Base-by-base conservation (phyloP, 1,140 invertebrate species). In the Apis laboriosa region DNA sequence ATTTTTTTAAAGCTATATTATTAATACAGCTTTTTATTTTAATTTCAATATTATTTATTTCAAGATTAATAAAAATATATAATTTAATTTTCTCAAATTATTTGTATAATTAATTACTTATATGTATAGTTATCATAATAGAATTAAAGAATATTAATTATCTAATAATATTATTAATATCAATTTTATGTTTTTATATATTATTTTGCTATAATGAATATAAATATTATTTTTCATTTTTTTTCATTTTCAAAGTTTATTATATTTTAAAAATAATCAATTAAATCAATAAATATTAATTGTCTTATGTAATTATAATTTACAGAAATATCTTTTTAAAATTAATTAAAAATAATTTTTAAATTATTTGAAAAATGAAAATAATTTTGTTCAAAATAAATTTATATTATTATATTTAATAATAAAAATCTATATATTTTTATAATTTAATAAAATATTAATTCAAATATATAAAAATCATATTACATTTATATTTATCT, bases 141-240 rank as follows among this genome's bases (percentile, higher is more conserved):
- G 12, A 61, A n/a, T 15, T 51, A 19, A 24, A 49, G 19, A 24
- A 12, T 63, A 7, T 49, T 9, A 24, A 5, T 63, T 63, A 24
- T 64, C 53, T 76, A 64, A 12, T 15, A 43, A 21, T 19, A 63
- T 60, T 24, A 74, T 0, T 43, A 60, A 12, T 51, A 13, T 66
- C n/a, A 15, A 15, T 55, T 24, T 83, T 71, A 64, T 68, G 19
- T 21, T 73, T 34, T 56, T 19, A 84, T 43, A 43, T 43, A 43
- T 43, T 43, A 43, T 43, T 1, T 63, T 28, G 7, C 8, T 28
- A 2, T n/a, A 12, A 60, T 21, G 34, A 43, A 43, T 60, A 60
- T 60, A 60, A n/a, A 60, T 60, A 60, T 60, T 63, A 63, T 63
- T 15, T 13, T 53, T 70, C 53, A 21, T 55, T 66, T n/a, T 28